Base-by-base conservation (phyloP, 2,888 invertebrate species). In the Thecophora atra region DNA sequence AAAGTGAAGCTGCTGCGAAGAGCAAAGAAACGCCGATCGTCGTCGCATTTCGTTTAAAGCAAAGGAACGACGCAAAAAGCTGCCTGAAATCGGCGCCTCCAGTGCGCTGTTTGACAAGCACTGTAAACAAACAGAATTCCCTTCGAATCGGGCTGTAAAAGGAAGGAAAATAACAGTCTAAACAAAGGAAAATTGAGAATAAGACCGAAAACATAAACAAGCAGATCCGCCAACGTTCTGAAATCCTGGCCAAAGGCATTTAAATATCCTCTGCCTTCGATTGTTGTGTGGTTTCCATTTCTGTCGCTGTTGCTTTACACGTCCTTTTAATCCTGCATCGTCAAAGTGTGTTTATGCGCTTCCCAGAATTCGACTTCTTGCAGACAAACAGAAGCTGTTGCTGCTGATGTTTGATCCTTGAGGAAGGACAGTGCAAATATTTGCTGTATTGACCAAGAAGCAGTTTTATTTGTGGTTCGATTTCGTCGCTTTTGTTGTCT, bases 221-320 rank as follows among this genome's bases (percentile, higher is more conserved):
- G 44, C 56, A 64, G 64, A 64, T 71, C 64, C 58, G 64, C 64
- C 64, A 71, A 64, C 71, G 66, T 64, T 52, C 26, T 42, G 54
- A 30, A 19, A 71, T 64, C 71, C 71, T 66, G 19, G 66, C 71
- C 71, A 30, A 67, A 37, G 70, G 71, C 71, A 71, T 71, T 71
- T 67, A 64, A 64, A 54, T 56, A 64, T 64, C 52, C 63, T 63
- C 8, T 24, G 5, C 51, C 68, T 30, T n/a, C 52, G 13, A 37
- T 56, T 58, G 37, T 21, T 63, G 63, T 54, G 51, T 62, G 70
- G 26, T 62, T 21, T 24, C 56, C 15, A 54, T 54, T 56, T 13
- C 68, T 71, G 6, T 47, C 17, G 47, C 17, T 47, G 70, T 65
- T 73, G 70, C 68, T 75, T 75, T 74, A 72, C 70, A 68, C 72